Base-by-base conservation (phyloP, 2,113 vertebrate genomes). In the Ploceus nigricollis region DNA sequence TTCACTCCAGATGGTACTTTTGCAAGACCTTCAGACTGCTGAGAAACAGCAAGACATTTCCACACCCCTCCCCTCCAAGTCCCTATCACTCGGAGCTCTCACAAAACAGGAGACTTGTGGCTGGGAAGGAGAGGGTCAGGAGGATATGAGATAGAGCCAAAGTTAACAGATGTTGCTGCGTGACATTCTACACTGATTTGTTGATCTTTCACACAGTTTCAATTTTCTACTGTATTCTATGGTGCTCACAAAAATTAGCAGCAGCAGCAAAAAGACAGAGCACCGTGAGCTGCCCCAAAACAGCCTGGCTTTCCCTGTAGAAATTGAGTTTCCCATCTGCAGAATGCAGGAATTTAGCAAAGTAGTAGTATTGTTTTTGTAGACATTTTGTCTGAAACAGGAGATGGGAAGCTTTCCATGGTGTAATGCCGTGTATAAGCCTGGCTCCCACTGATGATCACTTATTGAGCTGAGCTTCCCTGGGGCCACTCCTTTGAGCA, bases 131-230 rank as follows among this genome's bases (percentile, higher is more conserved):
- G 76, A 48, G 82, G 88, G 82, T 90, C 88, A 72, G 76, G 64
- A 94, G 83, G 80, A 75, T 78, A 48, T 48, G 65, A 88, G 94
- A 95, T 86, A 86, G 75, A 94, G 94, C 93, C 94, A 92, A 94
- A 94, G 80, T 87, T 95, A 96, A 96, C 94, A 96, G 93, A 95
- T 91, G 91, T 89, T 96, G 93, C 91, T 91, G 91, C 89, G 8
- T 94, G 93, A 96, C 92, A 95, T 95, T 96, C 94, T 92, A 94
- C 83, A 87, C 90, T 87, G 86, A 94, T 96, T 87, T 96, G 96
- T 94, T 96, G 96, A 96, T 97, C 94, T 97, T 96, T 96, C 94
- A 96, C 96, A 96, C 92, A 96, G 96, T 96, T 97, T 96, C 96
- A 94, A 96, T 96, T 96, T 97, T 96, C 94, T 96, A 90, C 96